Percentiles rank a stretch among this genome's conserved stretches.
Conservation (phyloP, 2,113 vertebrate species). For the Polypterus senegalus region DNA sequence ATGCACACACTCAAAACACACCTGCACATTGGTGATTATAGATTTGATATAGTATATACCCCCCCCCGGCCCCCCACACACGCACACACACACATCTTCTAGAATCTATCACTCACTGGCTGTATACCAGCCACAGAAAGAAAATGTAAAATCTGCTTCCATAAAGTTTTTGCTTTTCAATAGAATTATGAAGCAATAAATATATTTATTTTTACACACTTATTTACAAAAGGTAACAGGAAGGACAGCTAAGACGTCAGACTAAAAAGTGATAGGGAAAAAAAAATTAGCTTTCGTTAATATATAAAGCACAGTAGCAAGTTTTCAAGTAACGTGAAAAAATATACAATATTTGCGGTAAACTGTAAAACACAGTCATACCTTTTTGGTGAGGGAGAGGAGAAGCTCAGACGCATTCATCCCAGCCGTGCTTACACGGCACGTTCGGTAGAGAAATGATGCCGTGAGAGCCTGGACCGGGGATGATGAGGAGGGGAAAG, state of each 20-base stretch:
- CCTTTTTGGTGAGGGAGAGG: too few species aligned
- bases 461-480: neutral
- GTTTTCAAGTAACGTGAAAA: slow-evolving; percentile 17
- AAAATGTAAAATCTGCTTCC: neutral
- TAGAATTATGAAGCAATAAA: slow-evolving; percentile 17
- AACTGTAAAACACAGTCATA: slow-evolving; percentile 12
- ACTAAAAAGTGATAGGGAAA: slow-evolving; percentile 5
- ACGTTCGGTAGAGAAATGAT: slow-evolving; percentile 14
- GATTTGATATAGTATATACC: neutral
- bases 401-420: slow-evolving; percentile 1
- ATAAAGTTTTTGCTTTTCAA: slow-evolving; percentile 5
- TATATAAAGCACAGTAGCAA: slow-evolving; percentile 14
- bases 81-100: slow-evolving; percentile 1
- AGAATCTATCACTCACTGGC: slow-evolving; percentile 3
- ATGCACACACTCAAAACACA: neutral
- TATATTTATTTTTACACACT: slow-evolving; percentile 16
- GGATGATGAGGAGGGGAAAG: neutral
- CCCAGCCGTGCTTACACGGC: slow-evolving; percentile 1
- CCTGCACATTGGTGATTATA: neutral
- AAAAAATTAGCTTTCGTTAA: slow-evolving; percentile 3
- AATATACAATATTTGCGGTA: slow-evolving; percentile 18
- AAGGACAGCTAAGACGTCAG: slow-evolving; percentile 15
- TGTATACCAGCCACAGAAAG: slow-evolving; percentile 7
- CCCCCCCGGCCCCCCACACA: neutral
- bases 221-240: slow-evolving; percentile 13